Conservation (phyloP, 2,888 invertebrate genomes). For the Rotaria magnacalcarata region DNA sequence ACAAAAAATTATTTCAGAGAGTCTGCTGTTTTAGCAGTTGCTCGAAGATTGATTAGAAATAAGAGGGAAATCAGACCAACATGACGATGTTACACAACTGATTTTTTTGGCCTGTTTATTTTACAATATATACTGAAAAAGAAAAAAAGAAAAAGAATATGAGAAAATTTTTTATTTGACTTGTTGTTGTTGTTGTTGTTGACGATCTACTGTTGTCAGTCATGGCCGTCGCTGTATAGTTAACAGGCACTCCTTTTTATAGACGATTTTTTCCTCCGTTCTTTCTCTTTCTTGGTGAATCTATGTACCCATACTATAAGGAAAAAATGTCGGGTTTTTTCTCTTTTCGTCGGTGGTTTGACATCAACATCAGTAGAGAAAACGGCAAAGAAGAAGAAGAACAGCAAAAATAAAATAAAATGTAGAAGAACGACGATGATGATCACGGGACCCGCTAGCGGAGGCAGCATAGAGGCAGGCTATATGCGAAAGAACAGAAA, state of each 20-base stretch:
- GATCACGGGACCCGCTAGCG: neutral
- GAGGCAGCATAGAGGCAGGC: neutral
- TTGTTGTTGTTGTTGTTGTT: neutral
- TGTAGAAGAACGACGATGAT: neutral
- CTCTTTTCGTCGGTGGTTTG: neutral
- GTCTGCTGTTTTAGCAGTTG: slow-evolving; percentile 10
- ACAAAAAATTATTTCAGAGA: neutral
- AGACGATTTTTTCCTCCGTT: neutral
- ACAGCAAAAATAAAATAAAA: neutral
- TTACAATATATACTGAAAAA: neutral
- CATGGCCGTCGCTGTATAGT: neutral
- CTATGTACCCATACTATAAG: neutral
- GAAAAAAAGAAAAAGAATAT: neutral
- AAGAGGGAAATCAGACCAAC: neutral
- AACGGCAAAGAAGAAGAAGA: neutral
- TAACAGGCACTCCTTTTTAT: slow-evolving; percentile 5
- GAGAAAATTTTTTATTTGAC: neutral
- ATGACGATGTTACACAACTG: neutral
- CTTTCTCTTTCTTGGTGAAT: neutral
- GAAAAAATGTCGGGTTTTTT: neutral
- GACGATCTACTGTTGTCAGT: slow-evolving; percentile 2
- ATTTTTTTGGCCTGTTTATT: slow-evolving; percentile 14
- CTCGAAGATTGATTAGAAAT: neutral
- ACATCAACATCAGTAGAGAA: neutral
- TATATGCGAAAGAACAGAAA: neutral